Evolutionary conservation across 2,888 invertebrate species (phyloP), one percentile per base, ranked within the genome.

Genomic region (Pristionchus mayeri): DNA sequence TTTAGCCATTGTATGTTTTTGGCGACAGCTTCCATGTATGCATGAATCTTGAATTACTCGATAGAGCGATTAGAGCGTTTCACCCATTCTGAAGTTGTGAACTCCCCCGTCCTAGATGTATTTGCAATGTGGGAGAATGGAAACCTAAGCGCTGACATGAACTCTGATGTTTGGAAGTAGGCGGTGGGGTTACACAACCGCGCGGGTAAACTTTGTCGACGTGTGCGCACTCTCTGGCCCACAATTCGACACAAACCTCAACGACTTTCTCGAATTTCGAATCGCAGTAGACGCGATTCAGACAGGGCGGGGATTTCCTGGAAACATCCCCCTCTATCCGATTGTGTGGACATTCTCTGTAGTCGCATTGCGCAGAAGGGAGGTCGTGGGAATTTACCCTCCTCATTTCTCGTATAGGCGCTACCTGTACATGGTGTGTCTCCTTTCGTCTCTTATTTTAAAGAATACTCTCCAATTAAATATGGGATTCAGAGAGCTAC

Each of bases 361-460:
- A 30, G 63, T 34, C 30, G 44, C 7, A 44, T 63, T 34, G 16
- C 27, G 37, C 63, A 34, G 57, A 60, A 27, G 30, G 34, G 30
- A 63, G 21, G 63, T n/a, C 63, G 63, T 63, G 63, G 63, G 63
- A 63, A 63, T 63, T 34, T 63, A 21, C 34, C 34, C 57, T 57
- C 24, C 57, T 57, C 57, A 57, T 57, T 7, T 24, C 11, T n/a
- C 7, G 54, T 7, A 60, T 44, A 9, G 44, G 44, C 44, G 44
- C 44, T 44, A 9, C 44, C 13, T 44, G n/a, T n/a, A n/a, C n/a
- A n/a, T n/a, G n/a, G n/a, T n/a, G n/a, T n/a, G n/a, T n/a, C n/a
- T n/a, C n/a, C n/a, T n/a, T n/a, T n/a, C n/a, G n/a, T n/a, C n/a
- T n/a, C n/a, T n/a, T n/a, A n/a, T n/a, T n/a, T n/a, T n/a, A n/a